Percentiles rank a stretch among this genome's conserved stretches.
Conservation (phyloP, 2,113 vertebrate species). For the Heteronetta atricapilla region DNA sequence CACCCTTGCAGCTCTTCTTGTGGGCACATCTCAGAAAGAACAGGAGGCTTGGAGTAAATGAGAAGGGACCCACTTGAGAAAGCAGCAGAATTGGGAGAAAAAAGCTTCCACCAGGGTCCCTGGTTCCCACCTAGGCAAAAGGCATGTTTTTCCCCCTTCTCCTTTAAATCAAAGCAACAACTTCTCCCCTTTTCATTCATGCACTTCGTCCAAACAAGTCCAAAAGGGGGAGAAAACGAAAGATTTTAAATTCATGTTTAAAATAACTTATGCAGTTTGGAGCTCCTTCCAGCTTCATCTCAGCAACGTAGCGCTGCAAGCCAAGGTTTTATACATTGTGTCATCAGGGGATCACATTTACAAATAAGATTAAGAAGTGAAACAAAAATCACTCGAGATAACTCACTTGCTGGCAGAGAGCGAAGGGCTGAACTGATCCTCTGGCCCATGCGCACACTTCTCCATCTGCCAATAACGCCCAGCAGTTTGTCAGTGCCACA, state of each 20-base stretch:
- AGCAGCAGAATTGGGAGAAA: background rate
- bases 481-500: conserved; percentile 54
- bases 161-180: background rate
- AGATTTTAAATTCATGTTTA: background rate
- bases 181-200: background rate
- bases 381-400: conserved; percentile 72
- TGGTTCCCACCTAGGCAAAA: background rate
- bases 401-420: conserved; percentile 63
- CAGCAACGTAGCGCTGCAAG: background rate
- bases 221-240: background rate
- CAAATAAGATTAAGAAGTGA: conserved; percentile 71
- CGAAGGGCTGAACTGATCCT: conserved; percentile 65
- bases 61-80: background rate
- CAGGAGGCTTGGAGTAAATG: background rate
- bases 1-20: background rate
- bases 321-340: conserved; percentile 56
- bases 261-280: conserved; percentile 10
- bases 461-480: conserved; percentile 67
- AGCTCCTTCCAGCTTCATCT: conserved; percentile 36
- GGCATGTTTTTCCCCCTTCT: rapidly evolving
- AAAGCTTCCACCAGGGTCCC: background rate
- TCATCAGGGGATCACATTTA: conserved; percentile 52
- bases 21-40: background rate
- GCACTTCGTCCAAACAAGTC: background rate
- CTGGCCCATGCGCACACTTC: background rate